Evolutionary conservation across 2,888 invertebrate species (phyloP), one percentile per base, ranked within the genome.

Genomic region (Mythimna loreyi): DNA sequence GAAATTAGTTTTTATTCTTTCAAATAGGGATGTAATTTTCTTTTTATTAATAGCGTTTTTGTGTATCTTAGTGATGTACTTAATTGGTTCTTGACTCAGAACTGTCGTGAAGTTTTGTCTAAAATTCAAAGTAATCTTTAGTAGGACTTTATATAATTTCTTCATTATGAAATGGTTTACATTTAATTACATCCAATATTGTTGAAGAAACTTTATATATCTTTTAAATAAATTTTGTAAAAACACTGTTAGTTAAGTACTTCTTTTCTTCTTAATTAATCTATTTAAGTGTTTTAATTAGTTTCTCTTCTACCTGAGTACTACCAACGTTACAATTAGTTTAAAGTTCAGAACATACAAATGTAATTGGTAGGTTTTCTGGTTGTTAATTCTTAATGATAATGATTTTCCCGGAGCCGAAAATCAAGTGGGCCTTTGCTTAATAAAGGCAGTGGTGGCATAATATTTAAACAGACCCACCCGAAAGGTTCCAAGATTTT

Each of bases 1-100:
- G 70, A 66, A 74, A 81, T 81, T 68, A 65, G 69, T 76, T 75
- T 72, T 70, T 56, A 58, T 56, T 80, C 23, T 58, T 57, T 64
- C 61, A 49, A 40, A 25, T 49, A n/a, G 52, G 55, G 21, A 45
- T 28, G 59, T 55, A 49, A 49, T 50, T 36, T 23, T 64, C 33
- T 72, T 68, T 49, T 52, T 50, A 60, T 21, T 53, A 25, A 50
- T 60, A 4, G 3, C 23, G 9, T 45, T 57, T 71, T 64, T 58
- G 9, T 25, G 3, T 43, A 67, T 1, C 4, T 59, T 5, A 16
- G 52, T 21, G 11, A n/a, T 30, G 1, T 65, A 19, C 2, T 3
- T 57, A 47, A 67, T 74, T 59, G 23, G 23, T 36, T 19, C 6
- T 52, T 8, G 28, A 23, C 7, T 28, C 4, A 25, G 16, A 49